Conservation (phyloP, 2,888 invertebrate genomes). For the Strigamia maritima region DNA sequence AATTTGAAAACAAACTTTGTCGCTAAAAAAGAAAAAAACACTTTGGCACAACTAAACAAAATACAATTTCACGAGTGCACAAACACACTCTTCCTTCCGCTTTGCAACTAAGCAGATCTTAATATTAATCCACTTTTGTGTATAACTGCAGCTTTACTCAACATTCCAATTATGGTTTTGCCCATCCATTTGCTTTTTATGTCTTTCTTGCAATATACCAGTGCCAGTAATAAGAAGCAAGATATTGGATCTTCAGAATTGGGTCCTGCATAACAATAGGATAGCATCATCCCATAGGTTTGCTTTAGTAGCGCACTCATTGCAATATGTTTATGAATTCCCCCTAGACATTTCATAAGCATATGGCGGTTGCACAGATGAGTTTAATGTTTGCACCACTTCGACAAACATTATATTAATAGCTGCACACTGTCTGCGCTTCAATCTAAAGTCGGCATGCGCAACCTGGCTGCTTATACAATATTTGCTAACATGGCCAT, state of each 20-base stretch:
- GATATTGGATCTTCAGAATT: conserved; percentile 10
- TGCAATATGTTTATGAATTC: conserved; percentile 15
- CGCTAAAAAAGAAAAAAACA: no score
- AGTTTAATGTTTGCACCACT: conserved; percentile 15
- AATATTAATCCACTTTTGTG: background rate
- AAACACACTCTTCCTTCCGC: background rate
- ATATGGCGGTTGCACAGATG: conserved; percentile 5
- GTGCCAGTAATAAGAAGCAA: background rate
- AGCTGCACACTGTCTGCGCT: background rate
- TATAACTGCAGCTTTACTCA: conserved; percentile 15
- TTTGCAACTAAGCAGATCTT: background rate
- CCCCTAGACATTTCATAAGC: background rate
- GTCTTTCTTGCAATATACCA: background rate
- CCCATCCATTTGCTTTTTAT: conserved; percentile 10
- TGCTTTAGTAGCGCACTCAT: conserved; percentile 2
- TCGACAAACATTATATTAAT: conserved; percentile 15
- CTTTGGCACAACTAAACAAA: background rate
- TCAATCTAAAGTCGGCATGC: background rate
- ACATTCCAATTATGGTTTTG: background rate
- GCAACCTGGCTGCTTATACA: background rate
- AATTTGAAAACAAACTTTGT: background rate
- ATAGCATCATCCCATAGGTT: background rate
- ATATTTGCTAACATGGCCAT: conserved; percentile 10
- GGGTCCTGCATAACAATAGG: background rate
- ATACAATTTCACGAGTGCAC: background rate